Base-by-base conservation (phyloP, 1,140 invertebrate species). In the Anoplophora glabripennis region DNA sequence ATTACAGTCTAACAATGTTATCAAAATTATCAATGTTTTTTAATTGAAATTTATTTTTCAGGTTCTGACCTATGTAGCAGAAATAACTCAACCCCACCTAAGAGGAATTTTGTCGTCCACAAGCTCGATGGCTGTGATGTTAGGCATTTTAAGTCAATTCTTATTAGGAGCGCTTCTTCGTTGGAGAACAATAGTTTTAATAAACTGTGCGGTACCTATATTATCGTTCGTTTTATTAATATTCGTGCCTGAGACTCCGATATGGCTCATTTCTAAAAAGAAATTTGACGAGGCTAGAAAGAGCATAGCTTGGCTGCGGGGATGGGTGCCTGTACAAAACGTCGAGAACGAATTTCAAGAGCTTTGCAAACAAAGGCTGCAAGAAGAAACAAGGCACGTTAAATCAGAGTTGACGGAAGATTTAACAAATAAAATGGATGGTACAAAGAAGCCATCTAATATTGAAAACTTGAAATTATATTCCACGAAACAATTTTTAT, bases 11-110 rank as follows among this genome's bases (percentile, higher is more conserved):
- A 28, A 5, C 5, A 28, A 28, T 28, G 2, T 28, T 5, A 28
- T 28, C 5, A 28, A 28, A 42, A 42, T 42, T 42, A 14, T 9
- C 40, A 42, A n/a, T 40, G 40, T 17, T 14, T 14, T 17, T 11
- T 11, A 10, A 42, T 9, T 3, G 8, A 17, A 11, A n/a, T 36
- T 51, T 51, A 37, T 38, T 40, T 64, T 64, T 35, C 69, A 88
- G 85, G 84, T 87, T 47, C 75, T 91, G 63, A 90, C 89, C 0
- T 91, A 90, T 70, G 87, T 90, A 8, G 88, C 89, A 1, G 89
- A 91, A 75, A 83, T 91, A 7, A 89, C 88, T 1, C 84, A 89
- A 65, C 89, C 89, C 0, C 83, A 88, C 67, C 75, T 90, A 10
- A 80, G 89, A 33, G 89, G 89, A 4, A 82, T 87, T 59, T 72